Percentiles rank a stretch among this genome's conserved stretches.
These are phyloP conservation scores for Wasmannia auropunctata DNA, from an alignment of 1,140 invertebrate genomes.

Conservation along the genomic window DNA sequence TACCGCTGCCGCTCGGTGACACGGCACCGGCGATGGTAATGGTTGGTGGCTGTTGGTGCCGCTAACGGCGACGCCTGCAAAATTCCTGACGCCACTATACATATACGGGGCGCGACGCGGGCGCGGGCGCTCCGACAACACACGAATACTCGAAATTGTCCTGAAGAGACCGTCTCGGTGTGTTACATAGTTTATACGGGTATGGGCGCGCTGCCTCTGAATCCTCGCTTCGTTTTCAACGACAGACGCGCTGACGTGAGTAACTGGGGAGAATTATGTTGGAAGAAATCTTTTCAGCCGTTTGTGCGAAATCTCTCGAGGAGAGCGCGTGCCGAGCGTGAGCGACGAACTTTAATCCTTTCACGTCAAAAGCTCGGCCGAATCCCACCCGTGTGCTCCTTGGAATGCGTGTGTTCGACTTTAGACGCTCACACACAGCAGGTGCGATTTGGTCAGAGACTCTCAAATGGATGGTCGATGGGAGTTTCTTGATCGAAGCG, in stretches of 20 bases:
- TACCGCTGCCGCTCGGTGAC: conserved; percentile 48
- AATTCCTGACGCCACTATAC: conserved; percentile 73
- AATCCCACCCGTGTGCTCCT: not conserved
- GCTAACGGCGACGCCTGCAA: conserved; percentile 71
- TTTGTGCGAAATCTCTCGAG: not conserved
- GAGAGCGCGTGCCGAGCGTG: not conserved
- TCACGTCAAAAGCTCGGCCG: not conserved
- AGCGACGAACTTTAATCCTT: not conserved
- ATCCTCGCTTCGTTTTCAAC: conserved; percentile 18
- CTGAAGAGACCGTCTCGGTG: conserved; percentile 36
- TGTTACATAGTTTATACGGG: conserved; percentile 36
- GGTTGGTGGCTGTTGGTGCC: conserved; percentile 59
- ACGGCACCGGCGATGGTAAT: conserved; percentile 28
- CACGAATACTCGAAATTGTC: conserved; percentile 49
- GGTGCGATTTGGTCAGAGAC: conserved; percentile 2
- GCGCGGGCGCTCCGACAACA: conserved; percentile 27
- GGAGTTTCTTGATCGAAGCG: conserved; percentile 15
- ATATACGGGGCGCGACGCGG: too few species aligned
- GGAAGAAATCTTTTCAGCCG: not conserved
- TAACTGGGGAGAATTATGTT: not conserved
- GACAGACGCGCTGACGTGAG: not conserved
- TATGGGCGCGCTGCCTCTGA: conserved; percentile 6
- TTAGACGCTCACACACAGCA: not conserved
- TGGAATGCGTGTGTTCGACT: not conserved
- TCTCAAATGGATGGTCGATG: conserved; percentile 27